Conservation (phyloP, 1,140 invertebrate species). For the Ips typographus region DNA sequence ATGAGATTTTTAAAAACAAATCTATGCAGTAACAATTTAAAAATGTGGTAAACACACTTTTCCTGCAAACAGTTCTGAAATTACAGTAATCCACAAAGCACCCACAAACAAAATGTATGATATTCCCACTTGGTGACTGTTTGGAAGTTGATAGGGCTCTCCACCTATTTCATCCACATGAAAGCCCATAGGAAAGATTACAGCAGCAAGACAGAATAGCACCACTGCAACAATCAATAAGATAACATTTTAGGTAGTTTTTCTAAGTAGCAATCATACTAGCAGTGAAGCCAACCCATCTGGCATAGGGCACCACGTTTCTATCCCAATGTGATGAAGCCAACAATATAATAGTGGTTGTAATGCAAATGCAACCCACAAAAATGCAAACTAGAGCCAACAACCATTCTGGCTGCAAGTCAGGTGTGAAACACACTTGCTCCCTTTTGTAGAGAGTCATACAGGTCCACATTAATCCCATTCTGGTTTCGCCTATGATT, state of each 20-base stretch:
- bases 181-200: constrained; percentile 95
- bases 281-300: constrained; percentile 94
- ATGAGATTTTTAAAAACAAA: constrained; percentile 1
- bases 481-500: constrained; percentile 73
- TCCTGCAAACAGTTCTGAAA: constrained; percentile 95
- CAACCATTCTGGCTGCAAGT: constrained; percentile 87
- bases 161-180: constrained; percentile 94
- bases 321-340: constrained; percentile 88
- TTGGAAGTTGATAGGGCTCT: constrained; percentile 91
- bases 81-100: constrained; percentile 93
- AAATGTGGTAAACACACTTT: constrained; percentile 96
- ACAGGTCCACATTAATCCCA: constrained; percentile 93
- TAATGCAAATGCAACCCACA: constrained; percentile 89
- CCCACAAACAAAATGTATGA: constrained; percentile 95
- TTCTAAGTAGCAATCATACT: constrained; percentile 61
- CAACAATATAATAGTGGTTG: constrained; percentile 84
- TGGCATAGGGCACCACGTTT: constrained; percentile 86
- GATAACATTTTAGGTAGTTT: neutral
- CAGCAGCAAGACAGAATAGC: constrained; percentile 91
- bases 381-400: constrained; percentile 89
- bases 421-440: constrained; percentile 84
- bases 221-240: constrained; percentile 72
- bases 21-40: constrained; percentile 53
- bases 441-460: constrained; percentile 88
- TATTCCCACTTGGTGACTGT: constrained; percentile 93